A percentile compares a stretch with the other conserved stretches of the same genome.
phyloP scores from a whole-genome alignment of 2,113 vertebrate species.

The Micronycteris hirsuta region DNA sequence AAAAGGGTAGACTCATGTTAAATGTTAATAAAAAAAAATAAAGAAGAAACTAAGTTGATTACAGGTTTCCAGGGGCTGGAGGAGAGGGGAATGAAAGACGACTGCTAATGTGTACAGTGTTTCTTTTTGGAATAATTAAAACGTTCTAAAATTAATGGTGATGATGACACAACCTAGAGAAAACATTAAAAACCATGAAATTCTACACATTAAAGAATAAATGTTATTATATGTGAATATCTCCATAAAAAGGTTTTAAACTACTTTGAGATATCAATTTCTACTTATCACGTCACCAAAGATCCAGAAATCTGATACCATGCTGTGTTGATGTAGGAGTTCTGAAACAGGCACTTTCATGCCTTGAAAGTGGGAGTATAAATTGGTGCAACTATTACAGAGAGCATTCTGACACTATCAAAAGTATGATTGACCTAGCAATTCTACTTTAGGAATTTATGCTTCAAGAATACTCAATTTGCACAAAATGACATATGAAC shows the following conservation, averaged over 20 bases:
- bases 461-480: neutral
- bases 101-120: neutral
- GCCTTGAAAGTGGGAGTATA: neutral
- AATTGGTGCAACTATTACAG: neutral
- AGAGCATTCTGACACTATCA: neutral
- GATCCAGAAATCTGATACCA: neutral
- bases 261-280: neutral
- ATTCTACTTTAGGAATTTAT: slow-evolving; percentile 24
- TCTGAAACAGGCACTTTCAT: neutral
- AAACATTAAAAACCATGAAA: neutral
- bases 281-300: slow-evolving; percentile 29
- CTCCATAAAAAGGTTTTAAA: neutral
- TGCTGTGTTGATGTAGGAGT: neutral
- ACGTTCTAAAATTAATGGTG: neutral
- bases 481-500: neutral
- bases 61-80: neutral
- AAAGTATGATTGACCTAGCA: neutral
- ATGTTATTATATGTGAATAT: neutral
- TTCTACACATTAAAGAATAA: neutral
- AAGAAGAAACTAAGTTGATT: neutral
- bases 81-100: neutral
- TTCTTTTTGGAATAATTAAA: neutral
- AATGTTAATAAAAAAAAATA: neutral
- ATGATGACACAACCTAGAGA: neutral
- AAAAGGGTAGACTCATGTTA: neutral